Base-by-base conservation (phyloP, 2,888 invertebrate species). In the Drosophila barbarae region DNA sequence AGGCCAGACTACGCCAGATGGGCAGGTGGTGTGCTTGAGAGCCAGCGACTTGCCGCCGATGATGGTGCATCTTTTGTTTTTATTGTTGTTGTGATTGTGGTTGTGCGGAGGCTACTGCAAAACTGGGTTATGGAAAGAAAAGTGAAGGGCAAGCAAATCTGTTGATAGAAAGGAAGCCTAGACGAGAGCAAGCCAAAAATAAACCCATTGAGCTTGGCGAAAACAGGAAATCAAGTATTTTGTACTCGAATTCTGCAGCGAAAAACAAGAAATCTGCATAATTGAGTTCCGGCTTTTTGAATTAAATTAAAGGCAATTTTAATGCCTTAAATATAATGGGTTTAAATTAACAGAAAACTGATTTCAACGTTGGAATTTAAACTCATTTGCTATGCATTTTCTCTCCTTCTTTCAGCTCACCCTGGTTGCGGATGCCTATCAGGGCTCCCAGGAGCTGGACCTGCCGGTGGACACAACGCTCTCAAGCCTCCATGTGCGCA, bases 391-490 rank as follows among this genome's bases (percentile, higher is more conserved):
- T 4, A 30, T 15, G 2, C 4, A 13, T 13, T 30, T 3, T 13
- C 26, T 36, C 1, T 13, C 3, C 23, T 23, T 1, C 7, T 39
- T 57, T 75, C 0, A 87, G 87, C 76, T 86, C n/a, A 87, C 87
- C 59, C 73, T 89, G 23, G 75, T 88, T 15, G 86, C 88, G 35
- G 89, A 89, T 59, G 81, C 84, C 7, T 87, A 85, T 70, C 79
- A 77, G 39, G 88, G 89, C 57, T 73, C 79, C 42, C 88, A 89
- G 76, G 87, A 88, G 67, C 65, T 88, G 64, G 88, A 88, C 57
- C 74, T 89, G 65, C 88, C 88, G 13, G 86, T 89, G 52, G 88
- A 89, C 67, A 88, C 88, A 26, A 88, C 89, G 42, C 69, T 89
- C 34, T 87, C 89, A 47, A 89, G 87, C 72, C 77, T 89, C 57